phyloP scores from a whole-genome alignment of 2,113 vertebrate species.

The Falco punctatus region DNA sequence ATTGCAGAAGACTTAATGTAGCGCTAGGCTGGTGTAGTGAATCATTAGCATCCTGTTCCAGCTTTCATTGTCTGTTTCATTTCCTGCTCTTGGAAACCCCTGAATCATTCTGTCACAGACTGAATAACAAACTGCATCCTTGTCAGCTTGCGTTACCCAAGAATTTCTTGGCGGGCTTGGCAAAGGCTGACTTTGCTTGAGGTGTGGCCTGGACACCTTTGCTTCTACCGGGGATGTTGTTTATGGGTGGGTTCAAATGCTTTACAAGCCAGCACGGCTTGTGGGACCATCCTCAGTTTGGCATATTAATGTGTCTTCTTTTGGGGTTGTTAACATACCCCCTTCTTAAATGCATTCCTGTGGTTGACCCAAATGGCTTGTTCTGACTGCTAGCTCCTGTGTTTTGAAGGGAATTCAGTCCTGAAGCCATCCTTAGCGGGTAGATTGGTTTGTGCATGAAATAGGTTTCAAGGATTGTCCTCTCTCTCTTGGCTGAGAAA shows the following conservation, averaged over 20 bases:
- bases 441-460: neutral
- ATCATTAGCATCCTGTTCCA: conserved; percentile 70
- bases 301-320: neutral
- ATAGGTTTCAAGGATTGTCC: conserved; percentile 8
- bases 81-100: conserved; percentile 70
- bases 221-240: neutral
- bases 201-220: conserved; percentile 9
- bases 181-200: neutral
- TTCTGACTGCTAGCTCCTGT: neutral
- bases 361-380: neutral
- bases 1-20: conserved; percentile 62
- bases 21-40: conserved; percentile 57
- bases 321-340: neutral
- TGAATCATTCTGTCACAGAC: conserved; percentile 64
- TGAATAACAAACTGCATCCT: conserved; percentile 47
- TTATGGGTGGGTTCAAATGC: neutral
- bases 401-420: conserved; percentile 29
- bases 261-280: neutral
- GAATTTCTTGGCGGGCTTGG: conserved; percentile 41
- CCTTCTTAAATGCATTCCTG: conserved; percentile 45
- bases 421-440: neutral
- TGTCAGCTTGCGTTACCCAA: conserved; percentile 33
- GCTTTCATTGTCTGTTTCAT: conserved; percentile 67
- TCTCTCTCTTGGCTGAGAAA: conserved; percentile 30
- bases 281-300: neutral